Evolutionary conservation across 1,140 invertebrate genomes (phyloP), one percentile per base, ranked within the genome.

Genomic region (Papilio polytes): DNA sequence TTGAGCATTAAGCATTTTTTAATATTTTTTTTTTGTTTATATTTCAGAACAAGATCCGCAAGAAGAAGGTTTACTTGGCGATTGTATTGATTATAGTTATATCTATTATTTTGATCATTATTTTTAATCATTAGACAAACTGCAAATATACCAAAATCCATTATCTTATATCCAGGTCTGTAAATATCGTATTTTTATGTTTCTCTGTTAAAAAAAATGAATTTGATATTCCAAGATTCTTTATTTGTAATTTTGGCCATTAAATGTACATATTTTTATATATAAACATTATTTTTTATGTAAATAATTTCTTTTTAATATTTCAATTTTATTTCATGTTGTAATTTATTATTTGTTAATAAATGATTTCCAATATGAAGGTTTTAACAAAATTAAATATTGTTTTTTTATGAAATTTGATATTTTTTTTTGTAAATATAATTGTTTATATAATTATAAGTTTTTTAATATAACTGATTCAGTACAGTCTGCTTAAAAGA

Each of bases 11-110:
- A 26, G 31, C 3, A 3, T 31, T 48, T 48, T 48, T 13, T 48
- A 12, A 20, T 78, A 15, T 15, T 84, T 82, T 82, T 85, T 82
- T 81, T 90, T 93, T 94, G 82, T 81, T 85, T 7, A n/a, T 22
- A 53, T 96, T 96, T 82, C 95, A 97, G 97, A 98, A 97, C 85
- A 98, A 98, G 95, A 96, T 98, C 84, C 96, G 98, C 82, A 98
- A 97, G 95, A 98, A 98, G 96, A 98, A 98, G 92, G 96, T 98
- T 80, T 97, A 98, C 88, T 88, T 98, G 48, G 89, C 96, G 44
- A 93, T 97, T 44, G 96, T 98, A 83, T 94, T 97, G 77, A 94
- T 96, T 70, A 95, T 98, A 81, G 91, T 98, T 53, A 92, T 96
- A 82, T 96, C 98, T 84, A 95, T 98, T 81, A 97, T 98, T 83